Base-by-base conservation (phyloP, 1,140 invertebrate genomes). In the Dreissena rostriformis region DNA sequence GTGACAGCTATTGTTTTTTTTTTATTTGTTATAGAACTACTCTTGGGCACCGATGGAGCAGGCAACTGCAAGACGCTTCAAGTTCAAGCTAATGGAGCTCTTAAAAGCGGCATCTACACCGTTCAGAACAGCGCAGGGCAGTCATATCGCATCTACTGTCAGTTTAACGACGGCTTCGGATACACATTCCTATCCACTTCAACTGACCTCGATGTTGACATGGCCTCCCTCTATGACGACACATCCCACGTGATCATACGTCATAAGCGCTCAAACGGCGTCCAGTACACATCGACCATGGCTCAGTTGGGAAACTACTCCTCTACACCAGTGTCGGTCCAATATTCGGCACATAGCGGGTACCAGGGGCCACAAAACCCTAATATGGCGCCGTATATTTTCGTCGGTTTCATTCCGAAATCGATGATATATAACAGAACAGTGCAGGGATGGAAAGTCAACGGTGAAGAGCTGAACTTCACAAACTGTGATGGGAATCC, bases 401-500 rank as follows among this genome's bases (percentile, higher is more conserved):
- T 51, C 24, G 17, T 74, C 10, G 72, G 51, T 17, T 74, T 74
- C 24, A 17, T 74, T 51, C 72, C 72, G 17, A 55, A 5, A 14
- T 52, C 12, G 8, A 57, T 24, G 22, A 53, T 53, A 7, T 22
- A 11, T 12, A 5, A 0, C 10, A 53, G 26, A 0, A 51, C 72
- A n/a, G 52, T 2, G 4, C 72, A 74, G 26, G 72, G 72, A 53
- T 74, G 52, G 17, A 1, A 51, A 55, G 72, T 51, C 12, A 57
- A 74, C 22, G 72, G 11, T 57, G n/a, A 6, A 53, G 72, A 74
- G 17, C 57, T 74, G n/a, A 55, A 29, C 17, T 74, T 74, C 26
- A 5, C 8, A 6, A 74, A 74, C 29, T 74, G 72, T 28, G 72
- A 74, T 55, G 52, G 14, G 26, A 74, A 74, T 74, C 72, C 53